Conservation (phyloP, 2,888 invertebrate genomes). For the Gymnocheta viridis region DNA sequence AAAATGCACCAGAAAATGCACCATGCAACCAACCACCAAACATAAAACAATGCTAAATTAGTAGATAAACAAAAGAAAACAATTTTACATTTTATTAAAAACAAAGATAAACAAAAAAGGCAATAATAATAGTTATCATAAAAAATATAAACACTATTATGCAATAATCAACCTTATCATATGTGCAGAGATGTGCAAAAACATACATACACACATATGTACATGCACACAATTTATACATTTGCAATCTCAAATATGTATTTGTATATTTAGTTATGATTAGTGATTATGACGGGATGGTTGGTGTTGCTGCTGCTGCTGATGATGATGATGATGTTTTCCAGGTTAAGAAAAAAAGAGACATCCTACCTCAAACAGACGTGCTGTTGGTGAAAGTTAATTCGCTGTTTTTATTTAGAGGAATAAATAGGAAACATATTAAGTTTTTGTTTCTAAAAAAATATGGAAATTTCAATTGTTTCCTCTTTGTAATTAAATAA, state of each 20-base stretch:
- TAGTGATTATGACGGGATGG: conserved; percentile 38
- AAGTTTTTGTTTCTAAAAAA: conserved; percentile 33
- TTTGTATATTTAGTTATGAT: conserved; percentile 2
- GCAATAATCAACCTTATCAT: conserved; percentile 47
- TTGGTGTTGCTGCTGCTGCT: conserved; percentile 2
- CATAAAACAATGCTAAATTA: conserved; percentile 36
- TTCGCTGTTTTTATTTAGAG: conserved; percentile 25
- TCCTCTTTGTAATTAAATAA: conserved; percentile 52
- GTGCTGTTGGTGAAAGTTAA: conserved; percentile 64
- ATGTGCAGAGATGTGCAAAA: neutral
- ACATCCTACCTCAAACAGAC: conserved; percentile 63
- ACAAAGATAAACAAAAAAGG: conserved; percentile 22
- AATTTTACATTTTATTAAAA: conserved; percentile 31
- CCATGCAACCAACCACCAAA: conserved; percentile 1
- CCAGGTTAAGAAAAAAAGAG: conserved; percentile 50
- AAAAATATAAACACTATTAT: conserved; percentile 46
- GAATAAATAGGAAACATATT: conserved; percentile 60
- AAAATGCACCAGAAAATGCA: conserved; percentile 39
- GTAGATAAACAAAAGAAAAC: conserved; percentile 17
- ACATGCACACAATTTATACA: neutral
- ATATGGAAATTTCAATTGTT: conserved; percentile 58
- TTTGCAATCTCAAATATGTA: neutral
- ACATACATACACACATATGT: neutral
- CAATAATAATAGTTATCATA: conserved; percentile 38
- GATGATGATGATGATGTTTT: conserved; percentile 36